Percentiles rank a stretch among this genome's conserved stretches.
Conservation (phyloP, 2,113 vertebrate genomes). For the Microcebus jonahi region DNA sequence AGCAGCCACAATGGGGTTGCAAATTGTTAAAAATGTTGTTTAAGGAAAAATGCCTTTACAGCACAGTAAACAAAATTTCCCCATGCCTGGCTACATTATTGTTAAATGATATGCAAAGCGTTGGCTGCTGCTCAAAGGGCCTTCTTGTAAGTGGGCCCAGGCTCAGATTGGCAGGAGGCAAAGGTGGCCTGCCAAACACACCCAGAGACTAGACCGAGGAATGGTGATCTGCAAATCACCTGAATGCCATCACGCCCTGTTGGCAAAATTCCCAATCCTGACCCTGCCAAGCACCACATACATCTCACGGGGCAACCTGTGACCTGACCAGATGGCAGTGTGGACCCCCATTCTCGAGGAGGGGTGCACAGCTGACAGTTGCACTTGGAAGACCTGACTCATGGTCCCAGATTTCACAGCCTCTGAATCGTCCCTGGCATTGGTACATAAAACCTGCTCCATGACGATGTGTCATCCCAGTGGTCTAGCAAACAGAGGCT, state of each 20-base stretch:
- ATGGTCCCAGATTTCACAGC: not conserved
- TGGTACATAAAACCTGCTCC: not conserved
- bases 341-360: not conserved
- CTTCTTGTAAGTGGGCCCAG: not conserved
- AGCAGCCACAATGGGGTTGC: not conserved
- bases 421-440: not conserved
- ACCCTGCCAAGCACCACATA: not conserved
- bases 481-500: not conserved
- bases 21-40: not conserved
- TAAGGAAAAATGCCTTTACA: not conserved
- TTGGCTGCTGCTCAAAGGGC: not conserved
- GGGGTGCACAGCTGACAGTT: not conserved
- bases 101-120: not conserved
- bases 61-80: not conserved
- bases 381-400: not conserved
- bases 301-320: not conserved
- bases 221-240: not conserved
- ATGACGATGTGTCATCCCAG: not conserved
- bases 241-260: not conserved
- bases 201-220: not conserved
- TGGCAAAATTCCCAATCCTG: not conserved
- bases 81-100: too few species aligned
- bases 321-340: not conserved
- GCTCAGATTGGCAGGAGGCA: not conserved
- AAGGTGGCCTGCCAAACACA: not conserved